Percentiles rank a stretch among this genome's conserved stretches.
Evolutionary conservation across 2,113 vertebrate genomes (phyloP).

Genomic region (Serinus canaria): DNA sequence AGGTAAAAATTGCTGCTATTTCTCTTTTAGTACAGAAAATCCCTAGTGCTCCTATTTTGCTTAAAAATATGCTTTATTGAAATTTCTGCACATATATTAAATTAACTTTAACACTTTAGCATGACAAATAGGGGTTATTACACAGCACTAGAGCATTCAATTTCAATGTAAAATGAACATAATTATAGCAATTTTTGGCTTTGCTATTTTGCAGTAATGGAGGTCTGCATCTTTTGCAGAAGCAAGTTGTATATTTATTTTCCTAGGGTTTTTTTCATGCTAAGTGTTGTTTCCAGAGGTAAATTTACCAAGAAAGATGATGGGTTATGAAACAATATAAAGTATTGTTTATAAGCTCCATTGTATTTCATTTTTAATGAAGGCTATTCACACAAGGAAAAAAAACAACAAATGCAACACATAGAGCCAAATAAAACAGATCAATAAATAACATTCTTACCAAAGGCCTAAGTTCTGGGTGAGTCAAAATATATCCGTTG

Average conservation of each 20-base stretch:
- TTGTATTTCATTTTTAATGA: neutral
- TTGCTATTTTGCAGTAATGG: conserved; percentile 24
- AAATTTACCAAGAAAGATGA: neutral
- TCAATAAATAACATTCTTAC: conserved; percentile 77
- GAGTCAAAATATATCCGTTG: conserved; percentile 97
- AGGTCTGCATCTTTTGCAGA: neutral
- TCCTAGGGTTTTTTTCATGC: neutral
- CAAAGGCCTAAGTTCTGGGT: conserved; percentile 94
- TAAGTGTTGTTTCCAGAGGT: neutral
- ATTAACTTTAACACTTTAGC: conserved; percentile 53
- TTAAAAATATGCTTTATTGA: neutral
- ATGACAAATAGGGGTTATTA: conserved; percentile 65
- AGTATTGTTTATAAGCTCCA: neutral
- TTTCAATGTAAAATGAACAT: conserved; percentile 45
- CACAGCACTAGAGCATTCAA: conserved; percentile 14
- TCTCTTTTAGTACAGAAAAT: neutral
- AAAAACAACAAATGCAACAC: neutral
- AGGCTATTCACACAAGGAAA: neutral
- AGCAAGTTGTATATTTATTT: neutral
- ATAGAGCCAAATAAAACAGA: neutral
- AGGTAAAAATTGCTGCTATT: conserved; percentile 5
- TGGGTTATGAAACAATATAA: neutral
- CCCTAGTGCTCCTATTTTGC: neutral
- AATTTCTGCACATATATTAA: conserved; percentile 32
- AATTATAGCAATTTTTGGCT: conserved; percentile 63